Base-by-base conservation (phyloP, 2,113 vertebrate genomes). In the Neodontobutis hainanensis region DNA sequence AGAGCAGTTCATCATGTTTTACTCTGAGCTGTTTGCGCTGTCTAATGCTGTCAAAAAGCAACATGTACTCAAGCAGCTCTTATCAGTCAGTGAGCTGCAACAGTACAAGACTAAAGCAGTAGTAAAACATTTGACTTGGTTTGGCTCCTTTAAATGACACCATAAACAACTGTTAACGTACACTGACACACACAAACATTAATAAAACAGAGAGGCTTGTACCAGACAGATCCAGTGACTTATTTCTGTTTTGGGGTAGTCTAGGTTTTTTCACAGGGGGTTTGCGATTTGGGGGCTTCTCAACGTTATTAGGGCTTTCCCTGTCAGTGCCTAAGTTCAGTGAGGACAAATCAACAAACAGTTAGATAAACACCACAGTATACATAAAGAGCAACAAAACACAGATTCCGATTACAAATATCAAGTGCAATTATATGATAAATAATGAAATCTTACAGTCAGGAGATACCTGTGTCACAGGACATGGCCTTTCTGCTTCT, bases 221-320 rank as follows among this genome's bases (percentile, higher is more conserved):
- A 91, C 89, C 90, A 85, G 89, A 88, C 84, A 88, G 49, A 53
- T 91, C 90, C 88, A 91, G 82, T n/a, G 90, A 91, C 70, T 89
- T 91, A 86, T 89, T 91, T 91, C 85, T 90, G 89, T 90, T 91
- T 85, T 91, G 90, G 84, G 91, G 91, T 44, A 92, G 86, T 88
- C 91, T 91, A 88, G 91, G 91, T 86, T 91, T 92, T 90, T 92
- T 92, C 90, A 91, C 82, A 0, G 91, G 91, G 86, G 90, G 88
- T 86, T 92, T 92, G 81, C 90, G 90, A 78, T 90, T 90, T 80
- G 86, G 85, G 85, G 84, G 87, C 89, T 85, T 92, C 89, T 91
- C 91, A 87, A 90, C 60, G 70, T 86, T 86, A 88, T 85, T 86
- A 55, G 91, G 88, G 76, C 90, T 89, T 82, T 91, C 89, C 78